Evolutionary conservation across 37 sponge, comb jelly and placozoan species (phyloP).

Genomic region (Beroe ovata): DNA sequence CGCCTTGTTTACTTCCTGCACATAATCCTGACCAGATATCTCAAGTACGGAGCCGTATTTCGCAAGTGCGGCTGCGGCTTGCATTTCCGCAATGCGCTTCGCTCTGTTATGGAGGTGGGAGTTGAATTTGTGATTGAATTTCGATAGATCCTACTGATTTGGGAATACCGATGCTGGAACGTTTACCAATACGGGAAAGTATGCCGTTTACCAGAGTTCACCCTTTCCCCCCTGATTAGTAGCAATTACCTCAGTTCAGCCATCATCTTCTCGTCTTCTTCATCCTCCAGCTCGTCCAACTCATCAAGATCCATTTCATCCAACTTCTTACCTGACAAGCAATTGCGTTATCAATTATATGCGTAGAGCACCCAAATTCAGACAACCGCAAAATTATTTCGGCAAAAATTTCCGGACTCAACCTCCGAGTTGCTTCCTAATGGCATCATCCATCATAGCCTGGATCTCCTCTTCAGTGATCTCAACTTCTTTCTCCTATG

Average conservation of each 20-base stretch:
- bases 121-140: too few relatives aligned
- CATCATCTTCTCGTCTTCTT: conserved; percentile 89
- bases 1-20: conserved; percentile 97
- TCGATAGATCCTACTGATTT: too few relatives aligned
- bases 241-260: conserved; percentile 80
- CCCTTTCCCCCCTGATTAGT: background rate
- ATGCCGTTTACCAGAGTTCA: too few relatives aligned
- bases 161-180: background rate
- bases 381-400: too few relatives aligned
- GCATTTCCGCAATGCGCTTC: conserved; percentile 90
- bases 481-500: conserved; percentile 18
- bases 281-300: conserved; percentile 95
- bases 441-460: conserved; percentile 39
- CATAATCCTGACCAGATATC: conserved; percentile 90
- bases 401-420: too few relatives aligned
- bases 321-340: conserved; percentile 43
- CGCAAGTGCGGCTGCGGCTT: conserved; percentile 72
- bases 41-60: conserved; percentile 88
- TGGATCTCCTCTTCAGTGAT: conserved; percentile 43
- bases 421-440: conserved; percentile 57
- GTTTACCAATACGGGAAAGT: background rate
- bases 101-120: conserved; percentile 68
- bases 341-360: background rate
- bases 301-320: conserved; percentile 97
- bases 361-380: too few relatives aligned